These are phyloP conservation scores for Bombyx mandarina DNA, from an alignment of 1,140 invertebrate species.

Conservation along the genomic window DNA sequence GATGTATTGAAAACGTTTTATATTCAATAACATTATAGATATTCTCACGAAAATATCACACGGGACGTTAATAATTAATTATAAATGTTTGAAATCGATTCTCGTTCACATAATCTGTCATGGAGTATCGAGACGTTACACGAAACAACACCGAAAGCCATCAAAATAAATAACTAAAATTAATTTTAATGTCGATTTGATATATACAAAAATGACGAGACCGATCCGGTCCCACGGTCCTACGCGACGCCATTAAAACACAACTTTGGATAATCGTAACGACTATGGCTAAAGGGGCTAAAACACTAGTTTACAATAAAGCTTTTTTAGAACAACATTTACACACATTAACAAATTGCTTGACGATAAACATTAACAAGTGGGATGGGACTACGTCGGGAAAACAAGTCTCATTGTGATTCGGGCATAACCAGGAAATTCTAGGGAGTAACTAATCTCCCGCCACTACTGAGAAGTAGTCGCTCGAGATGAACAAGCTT, in stretches of 20 bases:
- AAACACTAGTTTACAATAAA: conserved; percentile 62
- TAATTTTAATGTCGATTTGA: conserved; percentile 27
- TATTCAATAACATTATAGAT: too few relatives aligned
- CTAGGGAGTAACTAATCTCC: too few relatives aligned
- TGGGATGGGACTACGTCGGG: not conserved
- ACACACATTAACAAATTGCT: conserved; percentile 49
- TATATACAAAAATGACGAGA: conserved; percentile 44
- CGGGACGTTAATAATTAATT: too few relatives aligned
- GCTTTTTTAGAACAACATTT: conserved; percentile 63
- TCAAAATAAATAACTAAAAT: conserved; percentile 62
- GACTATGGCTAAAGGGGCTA: conserved; percentile 43
- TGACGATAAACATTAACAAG: conserved; percentile 4
- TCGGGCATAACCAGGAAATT: too few relatives aligned
- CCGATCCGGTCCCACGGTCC: conserved; percentile 36
- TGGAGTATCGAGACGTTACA: conserved; percentile 38
- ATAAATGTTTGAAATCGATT: too few relatives aligned
- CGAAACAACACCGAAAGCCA: conserved; percentile 35
- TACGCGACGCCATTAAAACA: conserved; percentile 47
- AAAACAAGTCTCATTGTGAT: too few relatives aligned
- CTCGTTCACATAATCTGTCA: conserved; percentile 36
- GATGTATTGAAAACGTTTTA: too few relatives aligned
- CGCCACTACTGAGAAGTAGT: too few relatives aligned
- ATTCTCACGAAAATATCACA: too few relatives aligned
- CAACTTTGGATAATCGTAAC: conserved; percentile 62
- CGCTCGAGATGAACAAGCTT: too few relatives aligned